Percentiles rank a stretch among this genome's conserved stretches.
Conservation (phyloP, 2,113 vertebrate genomes). For the Lampris megalopsis region DNA sequence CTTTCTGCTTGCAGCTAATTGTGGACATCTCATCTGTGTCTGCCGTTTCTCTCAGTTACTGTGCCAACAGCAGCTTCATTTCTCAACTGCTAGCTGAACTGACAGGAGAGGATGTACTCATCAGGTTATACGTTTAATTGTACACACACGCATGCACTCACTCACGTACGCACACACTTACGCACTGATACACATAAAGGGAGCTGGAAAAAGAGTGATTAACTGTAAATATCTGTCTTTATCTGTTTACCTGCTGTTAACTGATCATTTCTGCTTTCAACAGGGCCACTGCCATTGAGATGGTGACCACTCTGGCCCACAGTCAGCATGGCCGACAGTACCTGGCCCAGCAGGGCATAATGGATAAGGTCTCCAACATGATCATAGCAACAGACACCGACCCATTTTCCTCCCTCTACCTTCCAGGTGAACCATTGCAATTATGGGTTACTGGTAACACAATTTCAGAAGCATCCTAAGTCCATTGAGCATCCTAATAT, state of each 20-base stretch:
- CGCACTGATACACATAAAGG: no score
- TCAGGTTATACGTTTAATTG: conserved; percentile 83
- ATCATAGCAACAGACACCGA: conserved; percentile 91
- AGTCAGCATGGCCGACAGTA: conserved; percentile 90
- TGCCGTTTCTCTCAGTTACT: conserved; percentile 89
- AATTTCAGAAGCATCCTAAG: no score
- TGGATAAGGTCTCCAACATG: conserved; percentile 94
- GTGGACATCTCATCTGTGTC: conserved; percentile 89
- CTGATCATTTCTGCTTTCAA: conserved; percentile 5
- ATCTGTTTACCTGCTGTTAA: background rate
- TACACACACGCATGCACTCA: background rate
- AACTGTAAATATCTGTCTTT: background rate
- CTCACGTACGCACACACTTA: no score
- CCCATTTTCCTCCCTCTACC: conserved; percentile 91
- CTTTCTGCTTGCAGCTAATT: conserved; percentile 83
- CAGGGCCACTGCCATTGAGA: conserved; percentile 94
- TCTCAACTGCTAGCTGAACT: conserved; percentile 90
- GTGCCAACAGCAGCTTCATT: conserved; percentile 86
- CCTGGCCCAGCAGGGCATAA: conserved; percentile 90
- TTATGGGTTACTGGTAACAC: no score
- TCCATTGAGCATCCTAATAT: no score
- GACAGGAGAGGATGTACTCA: conserved; percentile 92
- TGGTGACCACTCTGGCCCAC: conserved; percentile 89
- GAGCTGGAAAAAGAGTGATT: no score
- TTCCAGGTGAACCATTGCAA: conserved; percentile 86